Evolutionary conservation across 2,113 vertebrate species (phyloP).

Genomic region (Gymnarchus niloticus): DNA sequence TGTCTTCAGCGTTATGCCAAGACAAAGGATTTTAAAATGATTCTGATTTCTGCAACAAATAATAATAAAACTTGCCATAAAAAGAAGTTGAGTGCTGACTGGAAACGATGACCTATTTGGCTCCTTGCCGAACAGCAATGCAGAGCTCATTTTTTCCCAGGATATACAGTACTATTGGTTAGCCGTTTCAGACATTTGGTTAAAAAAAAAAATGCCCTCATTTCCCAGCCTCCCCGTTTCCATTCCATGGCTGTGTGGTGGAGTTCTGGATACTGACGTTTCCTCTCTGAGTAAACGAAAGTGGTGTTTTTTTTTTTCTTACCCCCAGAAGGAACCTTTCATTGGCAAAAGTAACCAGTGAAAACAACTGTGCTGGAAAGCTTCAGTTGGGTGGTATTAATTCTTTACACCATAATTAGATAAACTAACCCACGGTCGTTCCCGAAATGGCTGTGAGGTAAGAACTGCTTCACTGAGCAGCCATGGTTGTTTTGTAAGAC

Average conservation of each 20-base stretch:
- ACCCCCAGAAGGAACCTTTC: background rate
- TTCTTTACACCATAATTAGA: constrained; percentile 56
- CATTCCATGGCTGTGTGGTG: background rate
- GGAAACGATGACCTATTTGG: background rate
- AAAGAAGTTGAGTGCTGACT: background rate
- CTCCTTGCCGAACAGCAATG: background rate
- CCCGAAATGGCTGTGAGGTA: constrained; percentile 25
- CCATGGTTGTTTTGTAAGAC: constrained; percentile 37
- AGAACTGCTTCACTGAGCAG: constrained; percentile 35
- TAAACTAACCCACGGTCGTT: constrained; percentile 56
- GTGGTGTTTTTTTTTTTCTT: background rate
- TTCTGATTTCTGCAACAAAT: no score
- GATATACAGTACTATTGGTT: background rate
- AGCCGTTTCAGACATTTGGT: background rate
- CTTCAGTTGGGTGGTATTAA: constrained; percentile 39
- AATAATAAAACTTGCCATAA: no score
- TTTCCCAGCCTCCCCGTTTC: background rate
- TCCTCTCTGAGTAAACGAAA: background rate
- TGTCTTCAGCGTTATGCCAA: background rate
- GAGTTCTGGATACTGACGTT: background rate
- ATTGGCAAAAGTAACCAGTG: background rate
- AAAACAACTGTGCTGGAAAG: constrained; percentile 8
- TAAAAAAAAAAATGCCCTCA: background rate
- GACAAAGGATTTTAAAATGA: no score
- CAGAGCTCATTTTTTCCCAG: background rate